Percentiles rank a stretch among this genome's conserved stretches.
phyloP scores from a whole-genome alignment of 2,113 vertebrate species.

The Halichoerus grypus region DNA sequence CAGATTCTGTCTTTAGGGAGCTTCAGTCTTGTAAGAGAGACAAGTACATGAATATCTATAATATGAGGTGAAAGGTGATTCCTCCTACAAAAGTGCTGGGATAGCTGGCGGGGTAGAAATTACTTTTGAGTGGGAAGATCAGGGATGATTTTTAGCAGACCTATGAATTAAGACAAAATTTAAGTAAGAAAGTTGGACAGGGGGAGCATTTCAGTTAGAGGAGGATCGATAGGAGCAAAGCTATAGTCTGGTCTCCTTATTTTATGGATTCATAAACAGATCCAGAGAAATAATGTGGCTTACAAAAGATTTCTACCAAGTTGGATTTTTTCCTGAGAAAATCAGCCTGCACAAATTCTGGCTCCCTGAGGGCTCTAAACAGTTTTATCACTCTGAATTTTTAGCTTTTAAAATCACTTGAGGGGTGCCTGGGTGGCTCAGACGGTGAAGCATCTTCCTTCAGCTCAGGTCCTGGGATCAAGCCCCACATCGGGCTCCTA shows the following conservation, averaged over 20 bases:
- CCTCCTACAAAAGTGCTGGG: not conserved
- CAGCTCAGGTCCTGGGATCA: not conserved
- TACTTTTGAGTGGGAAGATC: not conserved
- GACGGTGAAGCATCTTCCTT: not conserved
- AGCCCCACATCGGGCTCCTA: not conserved
- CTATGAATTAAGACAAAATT: not conserved
- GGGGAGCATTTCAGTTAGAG: not conserved
- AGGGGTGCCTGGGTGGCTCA: not conserved
- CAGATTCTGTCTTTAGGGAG: not conserved
- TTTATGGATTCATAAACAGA: slow-evolving; percentile 47
- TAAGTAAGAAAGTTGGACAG: not conserved
- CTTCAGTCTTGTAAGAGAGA: not conserved
- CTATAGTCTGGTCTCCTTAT: not conserved
- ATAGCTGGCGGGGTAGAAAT: not conserved
- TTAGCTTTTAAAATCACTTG: slow-evolving; percentile 11
- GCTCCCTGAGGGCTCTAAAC: not conserved
- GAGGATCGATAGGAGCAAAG: not conserved
- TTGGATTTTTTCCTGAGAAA: slow-evolving; percentile 37
- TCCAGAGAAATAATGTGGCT: slow-evolving; percentile 24
- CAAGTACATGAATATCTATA: not conserved
- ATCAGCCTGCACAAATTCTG: slow-evolving; percentile 40
- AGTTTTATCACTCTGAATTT: slow-evolving; percentile 61
- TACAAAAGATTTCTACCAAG: not conserved
- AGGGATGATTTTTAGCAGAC: not conserved
- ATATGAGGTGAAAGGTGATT: not conserved